These are phyloP conservation scores for Gallinago media DNA, from an alignment of 2,113 vertebrate species.

Conservation along the genomic window DNA sequence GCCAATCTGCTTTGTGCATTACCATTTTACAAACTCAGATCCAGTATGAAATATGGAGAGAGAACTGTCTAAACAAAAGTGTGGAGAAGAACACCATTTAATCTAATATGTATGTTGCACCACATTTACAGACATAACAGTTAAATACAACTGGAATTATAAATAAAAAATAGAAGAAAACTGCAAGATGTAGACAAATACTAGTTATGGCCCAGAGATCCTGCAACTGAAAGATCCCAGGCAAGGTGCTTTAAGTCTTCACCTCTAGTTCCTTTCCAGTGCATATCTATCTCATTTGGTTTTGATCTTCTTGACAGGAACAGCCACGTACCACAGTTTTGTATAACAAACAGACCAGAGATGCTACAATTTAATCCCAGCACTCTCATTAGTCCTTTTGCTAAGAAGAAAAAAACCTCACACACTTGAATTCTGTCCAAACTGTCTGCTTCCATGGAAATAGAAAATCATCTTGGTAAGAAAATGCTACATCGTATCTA, in stretches of 20 bases:
- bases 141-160: background rate
- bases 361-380: background rate
- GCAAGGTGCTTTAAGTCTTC: background rate
- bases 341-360: background rate
- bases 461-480: background rate
- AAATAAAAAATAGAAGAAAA: background rate
- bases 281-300: background rate
- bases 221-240: background rate
- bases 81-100: background rate
- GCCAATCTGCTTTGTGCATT: background rate
- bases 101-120: background rate
- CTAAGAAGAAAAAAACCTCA: background rate
- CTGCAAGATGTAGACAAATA: background rate
- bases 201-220: background rate
- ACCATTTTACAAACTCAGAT: background rate
- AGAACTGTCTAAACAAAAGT: background rate
- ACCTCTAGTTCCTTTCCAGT: background rate
- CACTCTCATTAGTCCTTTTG: background rate
- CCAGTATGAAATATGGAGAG: background rate
- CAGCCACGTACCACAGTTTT: background rate
- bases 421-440: background rate
- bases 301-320: background rate
- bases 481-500: background rate
- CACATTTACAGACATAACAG: background rate
- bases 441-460: slow-evolving; percentile 29